These are phyloP conservation scores for Dendrocopos noguchii DNA, from an alignment of 2,113 vertebrate species.

Conservation along the genomic window DNA sequence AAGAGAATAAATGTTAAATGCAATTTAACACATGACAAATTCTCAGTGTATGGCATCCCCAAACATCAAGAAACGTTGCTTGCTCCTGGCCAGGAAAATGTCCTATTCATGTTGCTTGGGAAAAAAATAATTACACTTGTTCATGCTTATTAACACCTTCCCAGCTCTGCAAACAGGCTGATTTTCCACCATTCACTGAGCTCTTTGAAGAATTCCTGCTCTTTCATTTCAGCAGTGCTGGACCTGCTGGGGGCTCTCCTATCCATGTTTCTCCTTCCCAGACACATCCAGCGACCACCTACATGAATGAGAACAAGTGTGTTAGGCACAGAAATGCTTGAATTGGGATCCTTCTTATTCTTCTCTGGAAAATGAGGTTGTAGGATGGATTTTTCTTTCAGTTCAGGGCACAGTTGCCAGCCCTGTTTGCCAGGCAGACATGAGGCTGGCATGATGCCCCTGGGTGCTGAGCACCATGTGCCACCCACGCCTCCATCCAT, in stretches of 20 bases:
- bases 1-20: neutral
- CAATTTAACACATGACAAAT: neutral
- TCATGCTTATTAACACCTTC: neutral
- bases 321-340: too few species aligned
- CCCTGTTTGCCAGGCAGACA: neutral
- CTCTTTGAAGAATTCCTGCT: neutral
- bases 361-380: neutral
- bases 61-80: neutral
- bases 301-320: fast-evolving
- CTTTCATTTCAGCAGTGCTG: fast-evolving
- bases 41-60: neutral
- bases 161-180: neutral
- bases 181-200: neutral
- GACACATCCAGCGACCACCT: fast-evolving
- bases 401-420: neutral
- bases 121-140: neutral
- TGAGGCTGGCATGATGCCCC: neutral
- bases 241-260: neutral
- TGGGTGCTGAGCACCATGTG: fast-evolving
- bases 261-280: neutral
- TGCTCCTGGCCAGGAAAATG: neutral
- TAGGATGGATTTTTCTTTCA: too few species aligned
- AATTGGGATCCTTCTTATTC: neutral
- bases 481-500: neutral
- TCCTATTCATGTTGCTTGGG: neutral